Evolutionary conservation across 2,797 vertebrate species (phyloP), one percentile per base, ranked within the genome.

Genomic region (Myripristis jacobus): DNA sequence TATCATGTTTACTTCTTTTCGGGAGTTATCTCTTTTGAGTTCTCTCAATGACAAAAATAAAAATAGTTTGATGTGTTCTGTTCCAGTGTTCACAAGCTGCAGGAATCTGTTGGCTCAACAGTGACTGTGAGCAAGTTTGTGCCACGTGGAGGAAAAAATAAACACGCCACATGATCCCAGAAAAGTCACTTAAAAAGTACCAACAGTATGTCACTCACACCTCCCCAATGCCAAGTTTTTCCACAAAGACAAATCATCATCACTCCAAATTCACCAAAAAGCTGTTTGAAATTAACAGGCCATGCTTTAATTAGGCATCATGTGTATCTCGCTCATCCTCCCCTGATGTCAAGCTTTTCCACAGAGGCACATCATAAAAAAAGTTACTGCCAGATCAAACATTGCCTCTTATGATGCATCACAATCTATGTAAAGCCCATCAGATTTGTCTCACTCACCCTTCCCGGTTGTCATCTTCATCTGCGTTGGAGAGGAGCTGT

Each of bases 401-500:
- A 12, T 50, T 50, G 22, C 5, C 22, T 43, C 41, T 11, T 7
- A 46, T 38, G 9, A 11, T 11, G 36, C 0, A 31, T 8, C 47
- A 22, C 8, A 70, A 51, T 29, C 38, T 60, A 3, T 6, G 10
- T 62, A 25, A 53, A 53, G 25, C 5, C 15, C 9, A 53, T 53
- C 15, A 16, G 11, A 18, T 34, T n/a, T 34, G 50, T 29, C 70
- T 8, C 51, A 93, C 96, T 93, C 82, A 96, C 96, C 96, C 95
- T 82, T 96, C 96, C 90, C 95, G 94, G 91, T 94, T 96, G 88
- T 95, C 95, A 24, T 96, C 96, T 85, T 97, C 96, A 4, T 97
- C 96, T 87, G 95, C 87, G 31, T 97, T 96, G 71, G 96, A 96
- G 79, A 97, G 92, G 70, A 97, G 95, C 88, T 97, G 96, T 0